phyloP scores from a whole-genome alignment of 2,113 vertebrate species.

The Irena cyanogastra region DNA sequence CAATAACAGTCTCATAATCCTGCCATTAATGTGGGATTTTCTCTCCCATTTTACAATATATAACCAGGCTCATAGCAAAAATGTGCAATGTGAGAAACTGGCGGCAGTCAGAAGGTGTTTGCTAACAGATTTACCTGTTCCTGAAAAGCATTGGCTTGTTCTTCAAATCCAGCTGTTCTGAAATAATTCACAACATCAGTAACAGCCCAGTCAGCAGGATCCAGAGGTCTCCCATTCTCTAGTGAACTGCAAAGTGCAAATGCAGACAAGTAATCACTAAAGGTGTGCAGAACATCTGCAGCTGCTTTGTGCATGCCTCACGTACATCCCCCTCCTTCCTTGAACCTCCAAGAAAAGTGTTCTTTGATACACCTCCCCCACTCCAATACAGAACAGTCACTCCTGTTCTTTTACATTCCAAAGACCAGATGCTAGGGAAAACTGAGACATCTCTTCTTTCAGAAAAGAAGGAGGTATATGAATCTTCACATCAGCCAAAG shows the following conservation, averaged over 20 bases:
- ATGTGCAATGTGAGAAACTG: neutral
- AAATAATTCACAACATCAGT: conserved; percentile 96
- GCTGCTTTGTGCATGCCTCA: neutral
- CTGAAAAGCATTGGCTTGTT: conserved; percentile 93
- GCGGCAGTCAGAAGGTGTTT: neutral
- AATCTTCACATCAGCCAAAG: neutral
- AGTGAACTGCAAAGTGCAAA: conserved; percentile 72
- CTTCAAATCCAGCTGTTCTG: conserved; percentile 94
- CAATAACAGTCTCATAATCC: neutral
- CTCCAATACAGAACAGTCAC: neutral
- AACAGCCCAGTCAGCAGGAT: conserved; percentile 94
- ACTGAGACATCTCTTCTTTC: neutral
- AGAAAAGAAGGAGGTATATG: neutral
- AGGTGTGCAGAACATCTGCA: neutral
- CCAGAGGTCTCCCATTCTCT: conserved; percentile 88
- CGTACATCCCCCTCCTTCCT: neutral
- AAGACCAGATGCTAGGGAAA: neutral
- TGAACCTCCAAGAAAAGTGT: neutral
- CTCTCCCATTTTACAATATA: neutral
- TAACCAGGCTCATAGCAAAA: neutral
- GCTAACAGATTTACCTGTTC: conserved; percentile 84
- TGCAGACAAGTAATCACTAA: conserved; percentile 9
- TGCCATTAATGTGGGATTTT: neutral
- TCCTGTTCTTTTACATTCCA: neutral
- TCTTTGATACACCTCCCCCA: neutral